Conservation (phyloP, 2,888 invertebrate genomes). For the Conops quadrifasciatus region DNA sequence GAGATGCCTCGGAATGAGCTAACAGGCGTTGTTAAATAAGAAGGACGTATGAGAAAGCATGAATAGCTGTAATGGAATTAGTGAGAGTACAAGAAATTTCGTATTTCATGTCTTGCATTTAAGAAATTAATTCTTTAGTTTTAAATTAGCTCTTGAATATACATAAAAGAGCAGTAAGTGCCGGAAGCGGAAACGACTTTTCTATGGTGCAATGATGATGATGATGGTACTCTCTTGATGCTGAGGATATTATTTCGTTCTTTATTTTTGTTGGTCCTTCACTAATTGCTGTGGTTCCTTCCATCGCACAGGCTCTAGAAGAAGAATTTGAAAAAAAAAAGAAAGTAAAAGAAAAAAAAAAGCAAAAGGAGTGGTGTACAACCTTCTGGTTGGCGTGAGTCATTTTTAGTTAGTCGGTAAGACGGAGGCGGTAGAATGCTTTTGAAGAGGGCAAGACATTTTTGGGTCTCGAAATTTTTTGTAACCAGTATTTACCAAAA, state of each 20-base stretch:
- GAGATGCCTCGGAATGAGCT: not conserved
- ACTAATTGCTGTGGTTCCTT: too few species aligned
- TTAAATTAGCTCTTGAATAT: conserved; percentile 13
- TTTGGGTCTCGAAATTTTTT: too few species aligned
- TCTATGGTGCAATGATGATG: conserved; percentile 38
- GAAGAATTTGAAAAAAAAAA: not conserved
- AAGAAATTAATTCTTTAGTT: conserved; percentile 10
- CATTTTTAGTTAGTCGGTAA: too few species aligned
- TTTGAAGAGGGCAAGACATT: too few species aligned
- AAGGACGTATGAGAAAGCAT: not conserved
- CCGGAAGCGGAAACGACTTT: conserved; percentile 59
- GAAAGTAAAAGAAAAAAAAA: not conserved
- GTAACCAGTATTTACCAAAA: too few species aligned
- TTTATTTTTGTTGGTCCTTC: too few species aligned
- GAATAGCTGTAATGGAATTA: not conserved
- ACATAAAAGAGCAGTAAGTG: conserved; percentile 15
- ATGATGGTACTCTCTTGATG: too few species aligned
- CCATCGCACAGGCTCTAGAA: too few species aligned
- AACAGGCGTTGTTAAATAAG: not conserved
- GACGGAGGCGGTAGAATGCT: too few species aligned
- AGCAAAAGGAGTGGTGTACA: not conserved
- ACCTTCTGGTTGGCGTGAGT: too few species aligned
- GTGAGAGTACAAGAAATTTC: not conserved
- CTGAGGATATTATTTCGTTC: too few species aligned
- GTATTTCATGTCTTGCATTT: not conserved